Percentiles rank a stretch among this genome's conserved stretches.
Conservation (phyloP, 2,888 invertebrate species). For the Phalangium opilio region DNA sequence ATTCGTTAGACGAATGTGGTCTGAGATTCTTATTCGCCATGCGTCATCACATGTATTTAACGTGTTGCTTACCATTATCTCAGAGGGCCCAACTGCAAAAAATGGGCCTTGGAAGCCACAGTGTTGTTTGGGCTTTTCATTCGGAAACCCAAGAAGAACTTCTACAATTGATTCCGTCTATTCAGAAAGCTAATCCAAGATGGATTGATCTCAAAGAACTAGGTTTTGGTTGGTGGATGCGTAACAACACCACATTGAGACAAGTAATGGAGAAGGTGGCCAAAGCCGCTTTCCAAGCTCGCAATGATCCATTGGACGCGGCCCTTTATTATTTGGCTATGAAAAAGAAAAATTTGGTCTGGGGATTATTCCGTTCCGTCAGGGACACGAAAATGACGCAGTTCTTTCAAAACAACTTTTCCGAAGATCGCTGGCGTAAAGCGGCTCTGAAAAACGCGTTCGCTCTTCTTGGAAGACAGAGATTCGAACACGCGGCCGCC, state of each 20-base stretch:
- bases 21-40: constrained; percentile 87
- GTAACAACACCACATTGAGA: constrained; percentile 62
- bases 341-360: constrained; percentile 91
- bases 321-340: constrained; percentile 94
- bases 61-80: constrained; percentile 77
- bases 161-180: constrained; percentile 60
- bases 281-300: constrained; percentile 75
- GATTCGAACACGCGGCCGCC: constrained; percentile 95
- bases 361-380: constrained; percentile 77
- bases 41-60: constrained; percentile 90
- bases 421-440: constrained; percentile 84
- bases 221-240: constrained; percentile 92
- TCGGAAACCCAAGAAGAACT: constrained; percentile 95
- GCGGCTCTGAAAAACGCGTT: constrained; percentile 97
- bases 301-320: constrained; percentile 92
- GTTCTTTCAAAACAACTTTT: constrained; percentile 91
- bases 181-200: constrained; percentile 39
- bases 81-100: constrained; percentile 74
- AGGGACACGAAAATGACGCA: constrained; percentile 79
- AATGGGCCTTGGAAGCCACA: constrained; percentile 47
- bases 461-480: constrained; percentile 80
- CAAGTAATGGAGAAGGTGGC: constrained; percentile 77
- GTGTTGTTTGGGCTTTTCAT: constrained; percentile 97
- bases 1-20: constrained; percentile 80
- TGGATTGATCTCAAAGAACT: constrained; percentile 84